Conservation (phyloP, 2,797 vertebrate genomes). For the Tinamus major region DNA sequence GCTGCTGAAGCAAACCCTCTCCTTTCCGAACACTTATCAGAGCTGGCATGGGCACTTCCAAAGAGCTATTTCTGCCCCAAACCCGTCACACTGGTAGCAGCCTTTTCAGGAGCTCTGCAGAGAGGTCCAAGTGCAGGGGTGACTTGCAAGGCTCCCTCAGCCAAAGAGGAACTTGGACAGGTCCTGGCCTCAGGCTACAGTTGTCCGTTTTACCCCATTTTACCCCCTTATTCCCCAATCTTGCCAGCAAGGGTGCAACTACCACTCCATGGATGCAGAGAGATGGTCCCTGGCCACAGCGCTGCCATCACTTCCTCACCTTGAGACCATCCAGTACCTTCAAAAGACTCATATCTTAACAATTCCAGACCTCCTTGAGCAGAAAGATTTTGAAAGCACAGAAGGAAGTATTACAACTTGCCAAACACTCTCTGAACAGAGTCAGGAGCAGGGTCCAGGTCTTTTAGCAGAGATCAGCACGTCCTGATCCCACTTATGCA, state of each 20-base stretch:
- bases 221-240: background rate
- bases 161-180: background rate
- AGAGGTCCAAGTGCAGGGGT: background rate
- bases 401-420: background rate
- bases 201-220: background rate
- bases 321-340: background rate
- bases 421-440: background rate
- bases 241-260: background rate
- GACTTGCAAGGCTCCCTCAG: background rate
- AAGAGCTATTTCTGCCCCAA: background rate
- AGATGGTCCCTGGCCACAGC: background rate
- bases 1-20: background rate
- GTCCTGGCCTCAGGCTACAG: no score
- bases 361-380: background rate
- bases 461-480: rapidly evolving
- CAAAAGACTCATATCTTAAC: background rate
- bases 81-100: background rate
- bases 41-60: background rate
- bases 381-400: background rate
- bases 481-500: rapidly evolving
- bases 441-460: rapidly evolving
- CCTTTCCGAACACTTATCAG: background rate
- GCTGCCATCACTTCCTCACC: rapidly evolving
- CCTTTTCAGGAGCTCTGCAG: background rate
- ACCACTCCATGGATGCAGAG: rapidly evolving